A percentile compares a stretch with the other conserved stretches of the same genome.
These are phyloP conservation scores for Tridacna crocea DNA, from an alignment of 2,888 invertebrate species.

Conservation along the genomic window DNA sequence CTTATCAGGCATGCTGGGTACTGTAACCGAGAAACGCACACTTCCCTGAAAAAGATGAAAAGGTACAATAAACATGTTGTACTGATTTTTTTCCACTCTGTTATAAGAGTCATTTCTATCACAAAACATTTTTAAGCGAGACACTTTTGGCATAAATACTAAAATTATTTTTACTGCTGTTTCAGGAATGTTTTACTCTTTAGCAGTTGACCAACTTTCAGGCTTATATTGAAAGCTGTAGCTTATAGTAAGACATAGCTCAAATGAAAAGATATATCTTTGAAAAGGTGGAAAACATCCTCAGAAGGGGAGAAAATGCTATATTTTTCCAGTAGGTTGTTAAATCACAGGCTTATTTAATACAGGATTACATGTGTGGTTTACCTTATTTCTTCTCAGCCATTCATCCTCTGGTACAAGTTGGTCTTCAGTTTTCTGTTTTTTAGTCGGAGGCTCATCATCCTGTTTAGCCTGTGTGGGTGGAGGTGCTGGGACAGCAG, in stretches of 20 bases:
- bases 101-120: too few species aligned
- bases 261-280: background rate
- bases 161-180: too few species aligned
- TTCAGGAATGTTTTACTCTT: too few species aligned
- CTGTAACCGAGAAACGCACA: conserved; percentile 91
- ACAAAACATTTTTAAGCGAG: too few species aligned
- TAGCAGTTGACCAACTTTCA: too few species aligned
- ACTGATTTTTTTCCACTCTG: too few species aligned
- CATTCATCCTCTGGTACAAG: conserved; percentile 95
- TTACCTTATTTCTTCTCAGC: conserved; percentile 79
- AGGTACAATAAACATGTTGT: too few species aligned
- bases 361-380: background rate
- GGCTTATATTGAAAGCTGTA: too few species aligned
- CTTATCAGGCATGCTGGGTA: conserved; percentile 94
- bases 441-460: conserved; percentile 95
- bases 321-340: too few species aligned
- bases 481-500: conserved; percentile 56
- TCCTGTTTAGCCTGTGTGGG: conserved; percentile 62
- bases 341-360: background rate
- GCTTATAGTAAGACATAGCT: background rate
- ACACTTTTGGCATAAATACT: too few species aligned
- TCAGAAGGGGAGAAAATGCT: background rate
- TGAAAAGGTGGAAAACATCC: background rate
- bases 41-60: conserved; percentile 86
- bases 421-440: conserved; percentile 95